Base-by-base conservation (phyloP, 2,888 invertebrate genomes). In the Diaprepes abbreviatus region DNA sequence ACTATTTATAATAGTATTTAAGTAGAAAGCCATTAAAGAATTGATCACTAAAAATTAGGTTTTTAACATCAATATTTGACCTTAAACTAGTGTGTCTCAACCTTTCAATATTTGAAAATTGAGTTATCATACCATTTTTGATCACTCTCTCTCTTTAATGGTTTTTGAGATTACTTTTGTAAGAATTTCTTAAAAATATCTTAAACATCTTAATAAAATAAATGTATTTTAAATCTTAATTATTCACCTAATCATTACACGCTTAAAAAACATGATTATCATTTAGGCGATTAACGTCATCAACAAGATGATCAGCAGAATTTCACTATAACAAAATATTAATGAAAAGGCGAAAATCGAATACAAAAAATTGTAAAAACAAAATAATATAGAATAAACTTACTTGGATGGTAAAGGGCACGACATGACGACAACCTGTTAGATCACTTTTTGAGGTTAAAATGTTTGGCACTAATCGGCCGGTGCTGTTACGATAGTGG, bases 401-500 rank as follows among this genome's bases (percentile, higher is more conserved):
- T 66, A 72, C 69, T 52, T 63, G 45, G 62, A 58, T 36, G 68
- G 68, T 69, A 69, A 58, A 48, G 55, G 48, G 50, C 72, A 67
- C 52, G 75, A 60, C 75, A 74, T 74, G 36, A 43, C 62, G 54
- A 68, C 71, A 54, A 74, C 74, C 65, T 75, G 75, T 75, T 72
- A n/a, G 74, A 72, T 55, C 36, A 40, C 50, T 66, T 62, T 60
- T 36, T 36, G 31, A 63, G 68, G 43, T 60, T 68, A 54, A 17
- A 67, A 65, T 57, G 67, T 16, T 48, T 16, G 14, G 14, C 28
- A 57, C 58, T 48, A 7, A 43, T 31, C 43, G 17, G 21, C 45
- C 45, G 7, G 12, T 48, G 35, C 45, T 52, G 35, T 12, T 36
- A n/a, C 6, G 9, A 12, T 21, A 69, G 69, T 52, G 48, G 48